Evolutionary conservation across 2,888 invertebrate species (phyloP).

Genomic region (Chaitophorus viminalis): DNA sequence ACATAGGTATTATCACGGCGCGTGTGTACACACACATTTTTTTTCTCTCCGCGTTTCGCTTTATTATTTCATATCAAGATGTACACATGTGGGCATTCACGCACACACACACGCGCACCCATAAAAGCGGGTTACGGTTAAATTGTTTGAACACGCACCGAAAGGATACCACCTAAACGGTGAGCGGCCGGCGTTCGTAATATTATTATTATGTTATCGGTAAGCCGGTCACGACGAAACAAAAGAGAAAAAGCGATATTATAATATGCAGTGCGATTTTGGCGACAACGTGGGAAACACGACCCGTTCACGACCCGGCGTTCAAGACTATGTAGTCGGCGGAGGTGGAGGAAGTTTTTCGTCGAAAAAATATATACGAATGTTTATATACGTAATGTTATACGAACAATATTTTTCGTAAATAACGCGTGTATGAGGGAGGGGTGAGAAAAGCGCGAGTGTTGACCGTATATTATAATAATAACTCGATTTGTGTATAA

Average conservation of each 20-base stretch:
- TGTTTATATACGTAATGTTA: too few species aligned
- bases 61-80: constrained; percentile 59
- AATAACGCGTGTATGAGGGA: neutral
- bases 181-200: neutral
- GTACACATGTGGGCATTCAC: neutral
- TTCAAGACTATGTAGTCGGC: too few species aligned
- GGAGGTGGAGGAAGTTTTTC: neutral
- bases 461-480: too few species aligned
- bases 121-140: too few species aligned
- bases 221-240: constrained; percentile 39
- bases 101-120: too few species aligned
- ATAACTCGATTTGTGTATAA: too few species aligned
- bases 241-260: neutral
- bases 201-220: too few species aligned
- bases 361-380: neutral
- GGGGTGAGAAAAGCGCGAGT: too few species aligned
- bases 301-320: too few species aligned
- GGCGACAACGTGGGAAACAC: constrained; percentile 14
- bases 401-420: neutral
- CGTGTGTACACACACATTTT: neutral
- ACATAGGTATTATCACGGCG: neutral
- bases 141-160: neutral
- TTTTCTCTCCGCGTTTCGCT: constrained; percentile 30
- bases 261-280: neutral
- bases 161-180: neutral